These are phyloP conservation scores for Amphipoea oculea DNA, from an alignment of 2,888 invertebrate species.

Conservation along the genomic window DNA sequence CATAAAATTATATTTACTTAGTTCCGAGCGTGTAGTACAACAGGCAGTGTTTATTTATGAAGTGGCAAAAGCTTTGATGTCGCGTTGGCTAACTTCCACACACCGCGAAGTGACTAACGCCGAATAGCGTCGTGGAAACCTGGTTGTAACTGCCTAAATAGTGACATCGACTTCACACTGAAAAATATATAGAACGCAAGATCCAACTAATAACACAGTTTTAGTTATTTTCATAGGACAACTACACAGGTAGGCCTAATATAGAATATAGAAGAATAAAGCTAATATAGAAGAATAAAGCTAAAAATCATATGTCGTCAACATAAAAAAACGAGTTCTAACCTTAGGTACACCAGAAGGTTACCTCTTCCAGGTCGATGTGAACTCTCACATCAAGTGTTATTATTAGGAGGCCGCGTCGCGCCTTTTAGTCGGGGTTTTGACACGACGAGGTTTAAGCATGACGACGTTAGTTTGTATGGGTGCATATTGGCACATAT, in stretches of 20 bases:
- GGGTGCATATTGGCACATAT: too few species aligned
- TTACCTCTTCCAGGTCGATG: too few species aligned
- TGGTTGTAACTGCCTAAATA: conserved; percentile 60
- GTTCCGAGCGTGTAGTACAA: conserved; percentile 66
- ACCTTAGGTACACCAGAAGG: too few species aligned
- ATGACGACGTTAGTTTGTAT: too few species aligned
- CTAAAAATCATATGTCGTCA: not conserved
- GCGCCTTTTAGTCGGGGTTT: too few species aligned
- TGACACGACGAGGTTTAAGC: too few species aligned
- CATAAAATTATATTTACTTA: conserved; percentile 58
- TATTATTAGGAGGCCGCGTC: too few species aligned
- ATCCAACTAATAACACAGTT: not conserved
- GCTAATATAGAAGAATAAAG: too few species aligned
- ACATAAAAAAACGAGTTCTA: not conserved
- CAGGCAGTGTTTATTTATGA: conserved; percentile 81
- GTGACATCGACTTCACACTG: conserved; percentile 17
- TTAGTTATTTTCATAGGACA: not conserved
- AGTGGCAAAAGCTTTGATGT: conserved; percentile 84
- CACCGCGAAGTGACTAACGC: conserved; percentile 65
- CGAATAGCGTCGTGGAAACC: conserved; percentile 47
- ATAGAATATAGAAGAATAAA: too few species aligned
- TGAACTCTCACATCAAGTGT: too few species aligned
- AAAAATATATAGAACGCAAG: conserved; percentile 2
- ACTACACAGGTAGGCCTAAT: not conserved
- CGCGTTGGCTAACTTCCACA: conserved; percentile 81